Base-by-base conservation (phyloP, 2,113 vertebrate species). In the Egretta garzetta region DNA sequence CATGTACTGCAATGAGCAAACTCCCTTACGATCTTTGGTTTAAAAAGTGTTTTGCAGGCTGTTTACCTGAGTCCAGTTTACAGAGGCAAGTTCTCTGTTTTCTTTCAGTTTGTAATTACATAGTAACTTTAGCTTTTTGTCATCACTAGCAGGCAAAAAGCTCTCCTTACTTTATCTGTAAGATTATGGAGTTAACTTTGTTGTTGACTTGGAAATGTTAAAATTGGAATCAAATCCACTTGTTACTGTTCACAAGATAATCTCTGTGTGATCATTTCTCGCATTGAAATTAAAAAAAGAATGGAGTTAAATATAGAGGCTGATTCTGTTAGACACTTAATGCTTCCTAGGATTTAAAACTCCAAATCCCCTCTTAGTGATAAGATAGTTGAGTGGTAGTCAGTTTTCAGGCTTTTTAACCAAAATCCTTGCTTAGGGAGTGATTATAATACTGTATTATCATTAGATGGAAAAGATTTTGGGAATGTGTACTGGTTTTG, bases 11-110 rank as follows among this genome's bases (percentile, higher is more conserved):
- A 1, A 81, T 99, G 92, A 91, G 91, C 53, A 98, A 95, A 63
- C 98, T 99, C 73, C 99, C 99, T 6, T 99, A 99, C 0, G 85
- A 96, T 37, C 99, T 99, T 66, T 99, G 99, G 99, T 99, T 99
- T 97, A 98, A 97, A 68, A 98, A 98, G 95, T 99, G 99, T 97
- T 99, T 99, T 35, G 99, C 99, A 2, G 99, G 99, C n/a, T 99
- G 99, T 91, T 98, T 99, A 71, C 99, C 99, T 0, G 99, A 99
- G 75, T 99, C 99, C 89, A 99, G 99, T 97, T 98, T 99, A 90
- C 99, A 99, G 96, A 99, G 99, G 99, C 98, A 95, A 97, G 98
- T 93, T 53, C 47, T 87, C 45, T 37, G 75, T 47, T 43, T 45
- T 21, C 17, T 55, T 93, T 37, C 10, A 27, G 0, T 64, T 84